Percentiles rank a stretch among this genome's conserved stretches.
These are phyloP conservation scores for Ianthella basta DNA, from an alignment of 37 sponge, comb jelly and placozoan genomes.

Conservation along the genomic window DNA sequence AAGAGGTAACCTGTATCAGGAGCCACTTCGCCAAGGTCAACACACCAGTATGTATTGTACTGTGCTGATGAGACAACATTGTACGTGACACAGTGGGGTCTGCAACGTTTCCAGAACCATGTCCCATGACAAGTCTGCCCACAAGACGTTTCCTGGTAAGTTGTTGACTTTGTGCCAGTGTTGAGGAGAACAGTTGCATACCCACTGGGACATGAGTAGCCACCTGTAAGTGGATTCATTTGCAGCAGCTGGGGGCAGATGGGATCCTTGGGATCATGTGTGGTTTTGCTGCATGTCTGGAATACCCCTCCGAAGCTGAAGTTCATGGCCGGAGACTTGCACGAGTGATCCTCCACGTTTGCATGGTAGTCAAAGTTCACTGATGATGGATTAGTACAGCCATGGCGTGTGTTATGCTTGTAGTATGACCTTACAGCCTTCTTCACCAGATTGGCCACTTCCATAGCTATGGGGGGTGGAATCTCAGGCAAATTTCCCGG, in stretches of 20 bases:
- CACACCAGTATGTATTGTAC: conserved; percentile 36
- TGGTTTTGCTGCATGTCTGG: conserved; percentile 38
- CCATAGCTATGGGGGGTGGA: background rate
- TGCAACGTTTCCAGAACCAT: background rate
- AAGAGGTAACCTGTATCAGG: conserved; percentile 68
- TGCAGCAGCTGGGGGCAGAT: conserved; percentile 24
- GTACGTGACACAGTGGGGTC: conserved; percentile 10
- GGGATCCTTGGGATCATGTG: background rate
- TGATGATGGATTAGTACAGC: conserved; percentile 50
- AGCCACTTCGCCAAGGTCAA: background rate
- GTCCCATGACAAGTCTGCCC: background rate
- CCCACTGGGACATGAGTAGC: conserved; percentile 47
- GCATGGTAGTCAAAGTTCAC: conserved; percentile 60
- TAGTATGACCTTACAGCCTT: conserved; percentile 36
- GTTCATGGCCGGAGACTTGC: conserved; percentile 38
- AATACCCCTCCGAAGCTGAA: conserved; percentile 57
- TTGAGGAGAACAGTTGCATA: conserved; percentile 61
- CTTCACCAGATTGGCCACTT: conserved; percentile 9
- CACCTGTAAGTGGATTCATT: conserved; percentile 64
- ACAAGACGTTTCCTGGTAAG: background rate
- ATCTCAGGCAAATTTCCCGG: conserved; percentile 39
- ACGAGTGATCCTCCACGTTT: conserved; percentile 21
- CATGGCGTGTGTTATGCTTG: conserved; percentile 40
- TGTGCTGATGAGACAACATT: background rate
- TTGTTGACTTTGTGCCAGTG: conserved; percentile 27